These are phyloP conservation scores for Eupithecia centaureata DNA, from an alignment of 2,888 invertebrate genomes.

Conservation along the genomic window DNA sequence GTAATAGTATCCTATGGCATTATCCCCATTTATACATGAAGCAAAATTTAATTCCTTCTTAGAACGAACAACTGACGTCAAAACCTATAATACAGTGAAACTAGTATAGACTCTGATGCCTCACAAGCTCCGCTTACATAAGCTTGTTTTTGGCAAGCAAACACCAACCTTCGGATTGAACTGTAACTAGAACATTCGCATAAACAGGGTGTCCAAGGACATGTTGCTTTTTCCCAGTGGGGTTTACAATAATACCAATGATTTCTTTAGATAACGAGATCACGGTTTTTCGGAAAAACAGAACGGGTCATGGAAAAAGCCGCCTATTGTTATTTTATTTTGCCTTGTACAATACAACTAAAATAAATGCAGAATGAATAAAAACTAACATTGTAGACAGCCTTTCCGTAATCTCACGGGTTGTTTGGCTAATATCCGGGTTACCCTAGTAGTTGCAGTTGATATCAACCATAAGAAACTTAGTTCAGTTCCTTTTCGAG, in stretches of 20 bases:
- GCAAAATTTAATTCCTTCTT: neutral
- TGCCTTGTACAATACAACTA: neutral
- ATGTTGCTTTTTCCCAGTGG: neutral
- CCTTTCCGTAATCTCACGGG: neutral
- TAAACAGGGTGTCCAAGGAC: constrained; percentile 15
- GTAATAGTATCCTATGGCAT: no score
- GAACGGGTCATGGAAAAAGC: neutral
- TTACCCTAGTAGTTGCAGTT: neutral
- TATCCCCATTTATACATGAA: neutral
- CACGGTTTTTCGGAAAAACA: neutral
- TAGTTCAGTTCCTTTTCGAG: neutral
- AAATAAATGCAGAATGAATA: neutral
- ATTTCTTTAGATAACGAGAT: neutral
- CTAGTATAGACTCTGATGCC: constrained; percentile 5
- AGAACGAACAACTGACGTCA: constrained; percentile 16
- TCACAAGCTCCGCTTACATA: constrained; percentile 22
- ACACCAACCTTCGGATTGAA: constrained; percentile 30
- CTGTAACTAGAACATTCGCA: constrained; percentile 28
- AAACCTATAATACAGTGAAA: constrained; percentile 11
- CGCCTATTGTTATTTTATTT: neutral
- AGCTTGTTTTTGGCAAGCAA: constrained; percentile 31
- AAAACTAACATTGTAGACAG: neutral
- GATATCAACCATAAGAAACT: neutral
- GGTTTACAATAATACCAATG: constrained; percentile 4
- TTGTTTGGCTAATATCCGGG: neutral